Evolutionary conservation across 2,888 invertebrate genomes (phyloP).

Genomic region (Acleris holmiana): DNA sequence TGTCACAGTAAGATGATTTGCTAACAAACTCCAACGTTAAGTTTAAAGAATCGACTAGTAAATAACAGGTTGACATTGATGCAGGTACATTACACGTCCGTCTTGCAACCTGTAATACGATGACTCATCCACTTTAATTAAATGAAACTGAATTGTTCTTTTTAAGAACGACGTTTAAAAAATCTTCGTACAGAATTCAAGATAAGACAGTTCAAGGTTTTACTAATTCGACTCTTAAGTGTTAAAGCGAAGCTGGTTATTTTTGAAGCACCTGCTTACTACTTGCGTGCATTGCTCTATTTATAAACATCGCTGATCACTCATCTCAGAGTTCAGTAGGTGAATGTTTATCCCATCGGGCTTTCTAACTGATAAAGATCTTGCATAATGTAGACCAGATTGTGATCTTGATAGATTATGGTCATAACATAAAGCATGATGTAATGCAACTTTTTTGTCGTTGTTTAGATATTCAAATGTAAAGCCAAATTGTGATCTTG

Average conservation of each 20-base stretch:
- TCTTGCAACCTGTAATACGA: constrained; percentile 19
- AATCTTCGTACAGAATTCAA: constrained; percentile 11
- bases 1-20: constrained; percentile 16
- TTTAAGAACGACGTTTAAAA: constrained; percentile 12
- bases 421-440: constrained; percentile 74
- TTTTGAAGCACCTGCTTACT: constrained; percentile 43
- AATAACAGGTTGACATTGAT: constrained; percentile 61
- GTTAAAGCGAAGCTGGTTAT: constrained; percentile 37
- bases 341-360: constrained; percentile 38
- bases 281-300: constrained; percentile 44
- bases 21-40: constrained; percentile 23
- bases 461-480: constrained; percentile 36
- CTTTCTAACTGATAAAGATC: constrained; percentile 65
- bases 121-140: constrained; percentile 35
- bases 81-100: constrained; percentile 33
- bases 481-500: constrained; percentile 65
- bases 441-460: constrained; percentile 50
- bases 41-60: constrained; percentile 22
- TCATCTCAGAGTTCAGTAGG: constrained; percentile 42
- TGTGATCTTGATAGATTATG: constrained; percentile 78
- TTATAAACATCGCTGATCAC: constrained; percentile 37
- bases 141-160: constrained; percentile 23
- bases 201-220: constrained; percentile 27
- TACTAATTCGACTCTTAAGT: constrained; percentile 21
- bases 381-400: constrained; percentile 63